Base-by-base conservation (phyloP, 2,797 vertebrate genomes). In the Dicrostonyx torquatus region DNA sequence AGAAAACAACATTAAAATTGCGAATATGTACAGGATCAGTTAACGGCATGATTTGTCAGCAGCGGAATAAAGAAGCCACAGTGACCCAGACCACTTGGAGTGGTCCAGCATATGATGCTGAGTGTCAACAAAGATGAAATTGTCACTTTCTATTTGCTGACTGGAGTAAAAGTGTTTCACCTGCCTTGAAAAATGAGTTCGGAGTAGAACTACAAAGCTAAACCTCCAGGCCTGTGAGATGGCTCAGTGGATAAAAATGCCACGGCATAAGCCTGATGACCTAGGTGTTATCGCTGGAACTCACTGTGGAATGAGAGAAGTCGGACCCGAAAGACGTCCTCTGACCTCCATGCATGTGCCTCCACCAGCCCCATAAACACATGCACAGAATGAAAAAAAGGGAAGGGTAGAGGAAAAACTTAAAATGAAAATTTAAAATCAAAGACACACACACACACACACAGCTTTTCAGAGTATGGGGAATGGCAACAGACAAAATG, bases 1-100 rank as follows among this genome's bases (percentile, higher is more conserved):
- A 77, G 76, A 91, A 91, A 95, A 68, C 58, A 62, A 43, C 5
- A 91, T 91, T 64, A 58, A 92, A 93, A n/a, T 90, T 34, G 15
- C 5, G 45, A 90, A 58, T 75, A 75, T n/a, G 6, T 7, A 84
- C 26, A 84, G 64, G 10, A 68, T 95, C 92, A 87, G 1, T 3
- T 72, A 14, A 3, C 37, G 8, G 31, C 43, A 55, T 31, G 18
- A 76, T 62, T 43, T 83, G 8, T 75, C 12, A 93, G 4, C 37
- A 85, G 34, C n/a, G 40, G 93, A 93, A 79, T 55, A 0, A 88
- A 90, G 90, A 66, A 70, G 13, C 50, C 90, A 92, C 68, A 22
- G 48, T 85, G 17, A 76, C 72, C 53, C 2, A 11, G 8, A 37
- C 2, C 60, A n/a, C 40, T 18, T 11, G 80, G 45, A 75, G 73